phyloP scores from a whole-genome alignment of 2,797 vertebrate genomes.

The Crenuchus spilurus region DNA sequence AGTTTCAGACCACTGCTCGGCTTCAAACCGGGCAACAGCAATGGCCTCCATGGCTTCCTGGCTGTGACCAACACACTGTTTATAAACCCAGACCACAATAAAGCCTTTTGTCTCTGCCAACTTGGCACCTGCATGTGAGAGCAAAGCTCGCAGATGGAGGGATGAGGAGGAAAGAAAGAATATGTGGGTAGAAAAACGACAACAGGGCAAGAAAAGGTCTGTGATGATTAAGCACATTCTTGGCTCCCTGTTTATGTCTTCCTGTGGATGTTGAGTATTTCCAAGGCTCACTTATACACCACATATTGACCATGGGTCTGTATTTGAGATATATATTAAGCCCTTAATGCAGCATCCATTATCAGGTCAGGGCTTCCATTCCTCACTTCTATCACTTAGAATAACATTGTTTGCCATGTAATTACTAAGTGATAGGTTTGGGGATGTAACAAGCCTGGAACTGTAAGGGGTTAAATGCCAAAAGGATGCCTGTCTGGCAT shows the following conservation, averaged over 20 bases:
- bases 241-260: neutral
- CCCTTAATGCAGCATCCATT: too few species aligned
- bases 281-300: too few species aligned
- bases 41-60: slow-evolving; percentile 59
- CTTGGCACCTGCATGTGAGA: slow-evolving; percentile 51
- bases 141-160: slow-evolving; percentile 23
- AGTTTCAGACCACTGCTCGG: slow-evolving; percentile 50
- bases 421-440: too few species aligned
- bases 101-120: slow-evolving; percentile 57
- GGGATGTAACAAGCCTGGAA: too few species aligned
- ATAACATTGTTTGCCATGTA: too few species aligned
- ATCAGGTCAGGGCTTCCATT: too few species aligned
- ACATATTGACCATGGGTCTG: too few species aligned
- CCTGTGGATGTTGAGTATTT: neutral
- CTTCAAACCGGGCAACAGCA: slow-evolving; percentile 58
- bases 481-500: too few species aligned
- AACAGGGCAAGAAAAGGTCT: neutral
- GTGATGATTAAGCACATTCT: neutral
- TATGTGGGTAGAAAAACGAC: slow-evolving; percentile 9
- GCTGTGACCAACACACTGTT: slow-evolving; percentile 50
- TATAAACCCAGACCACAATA: slow-evolving; percentile 60
- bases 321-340: too few species aligned
- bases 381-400: too few species aligned
- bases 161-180: slow-evolving; percentile 50
- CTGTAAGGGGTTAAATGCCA: too few species aligned